phyloP scores from a whole-genome alignment of 2,888 invertebrate genomes.

The Rambutsinella grinnellia region DNA sequence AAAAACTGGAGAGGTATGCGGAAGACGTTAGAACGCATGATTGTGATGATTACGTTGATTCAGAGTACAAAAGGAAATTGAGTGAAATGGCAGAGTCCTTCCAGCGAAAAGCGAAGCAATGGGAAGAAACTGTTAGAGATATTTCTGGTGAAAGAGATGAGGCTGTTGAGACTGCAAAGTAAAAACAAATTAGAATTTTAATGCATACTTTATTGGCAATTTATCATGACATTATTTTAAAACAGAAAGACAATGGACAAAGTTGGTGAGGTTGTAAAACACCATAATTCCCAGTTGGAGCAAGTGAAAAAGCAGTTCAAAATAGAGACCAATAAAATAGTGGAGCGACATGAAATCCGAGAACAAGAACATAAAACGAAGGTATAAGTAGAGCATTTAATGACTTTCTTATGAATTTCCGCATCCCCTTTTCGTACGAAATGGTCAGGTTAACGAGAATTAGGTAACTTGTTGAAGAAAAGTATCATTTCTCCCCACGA shows the following conservation, averaged over 20 bases:
- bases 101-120: conserved; percentile 8
- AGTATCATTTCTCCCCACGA: too few species aligned
- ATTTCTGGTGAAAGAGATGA: conserved; percentile 47
- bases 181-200: conserved; percentile 4
- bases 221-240: not conserved
- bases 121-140: conserved; percentile 29
- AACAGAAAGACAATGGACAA: conserved; percentile 18
- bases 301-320: conserved; percentile 11
- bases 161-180: conserved; percentile 53
- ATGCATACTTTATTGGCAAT: not conserved
- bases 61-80: conserved; percentile 42
- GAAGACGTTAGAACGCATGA: conserved; percentile 53
- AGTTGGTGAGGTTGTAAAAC: conserved; percentile 8
- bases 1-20: conserved; percentile 30
- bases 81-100: conserved; percentile 31
- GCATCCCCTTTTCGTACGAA: too few species aligned
- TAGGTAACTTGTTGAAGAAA: too few species aligned
- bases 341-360: too few species aligned
- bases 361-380: too few species aligned
- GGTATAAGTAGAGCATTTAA: too few species aligned
- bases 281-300: not conserved
- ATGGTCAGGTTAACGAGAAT: too few species aligned
- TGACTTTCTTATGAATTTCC: too few species aligned
- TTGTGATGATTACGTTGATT: conserved; percentile 61
- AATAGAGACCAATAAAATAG: too few species aligned